Conservation (phyloP, 64 coral and sea anemone species). For the Pocillopora verrucosa region DNA sequence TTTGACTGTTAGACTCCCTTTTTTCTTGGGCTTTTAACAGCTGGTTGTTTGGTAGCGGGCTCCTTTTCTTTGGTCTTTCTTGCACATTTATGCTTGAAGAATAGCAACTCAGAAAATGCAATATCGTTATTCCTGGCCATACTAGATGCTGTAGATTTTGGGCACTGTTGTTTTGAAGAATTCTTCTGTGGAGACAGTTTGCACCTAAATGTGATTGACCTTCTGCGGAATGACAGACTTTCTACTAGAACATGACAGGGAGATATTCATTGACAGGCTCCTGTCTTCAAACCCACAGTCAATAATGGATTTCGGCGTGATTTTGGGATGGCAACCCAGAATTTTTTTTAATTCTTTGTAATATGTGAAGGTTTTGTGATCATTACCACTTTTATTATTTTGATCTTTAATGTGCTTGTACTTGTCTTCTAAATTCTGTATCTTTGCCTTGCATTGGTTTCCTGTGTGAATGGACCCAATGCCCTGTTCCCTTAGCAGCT, state of each 20-base stretch:
- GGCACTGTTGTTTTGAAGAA: not conserved
- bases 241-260: too few species aligned
- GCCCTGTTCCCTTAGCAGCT: not conserved
- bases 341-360: conserved; percentile 40
- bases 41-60: not conserved
- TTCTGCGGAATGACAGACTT: too few species aligned
- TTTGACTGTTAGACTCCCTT: not conserved
- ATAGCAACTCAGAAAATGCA: not conserved
- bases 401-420: conserved; percentile 44
- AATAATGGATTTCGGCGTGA: not conserved
- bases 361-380: conserved; percentile 12
- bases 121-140: not conserved
- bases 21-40: not conserved
- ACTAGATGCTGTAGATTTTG: not conserved
- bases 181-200: not conserved
- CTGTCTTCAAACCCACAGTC: not conserved
- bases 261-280: not conserved
- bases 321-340: conserved; percentile 3
- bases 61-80: not conserved
- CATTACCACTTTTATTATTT: conserved; percentile 39
- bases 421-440: conserved; percentile 51
- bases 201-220: too few species aligned
- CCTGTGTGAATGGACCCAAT: conserved; percentile 14
- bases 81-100: not conserved
- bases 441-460: conserved; percentile 37